These are phyloP conservation scores for Bombus ignitus DNA, from an alignment of 1,140 invertebrate genomes.

Conservation along the genomic window DNA sequence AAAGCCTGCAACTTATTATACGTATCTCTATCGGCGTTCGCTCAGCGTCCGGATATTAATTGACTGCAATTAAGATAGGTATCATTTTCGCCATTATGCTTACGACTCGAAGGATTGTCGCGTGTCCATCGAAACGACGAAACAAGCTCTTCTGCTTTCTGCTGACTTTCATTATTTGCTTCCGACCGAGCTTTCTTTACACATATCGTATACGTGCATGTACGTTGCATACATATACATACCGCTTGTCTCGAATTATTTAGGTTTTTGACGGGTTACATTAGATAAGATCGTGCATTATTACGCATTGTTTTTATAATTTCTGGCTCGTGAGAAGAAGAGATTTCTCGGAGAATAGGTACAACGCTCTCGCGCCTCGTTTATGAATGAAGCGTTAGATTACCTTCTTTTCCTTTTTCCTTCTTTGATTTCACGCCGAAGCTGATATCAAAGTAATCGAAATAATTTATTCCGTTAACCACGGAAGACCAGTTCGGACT, in stretches of 20 bases:
- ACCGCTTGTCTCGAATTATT: not conserved
- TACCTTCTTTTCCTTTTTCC: not conserved
- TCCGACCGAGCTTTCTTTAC: not conserved
- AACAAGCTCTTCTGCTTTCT: not conserved
- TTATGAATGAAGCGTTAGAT: conserved; percentile 3
- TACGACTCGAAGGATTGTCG: not conserved
- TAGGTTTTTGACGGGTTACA: not conserved
- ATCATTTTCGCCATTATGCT: not conserved
- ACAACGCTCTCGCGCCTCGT: not conserved
- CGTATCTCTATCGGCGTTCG: not conserved
- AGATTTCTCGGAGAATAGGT: not conserved
- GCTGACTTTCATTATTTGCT: conserved; percentile 7
- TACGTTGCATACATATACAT: not conserved
- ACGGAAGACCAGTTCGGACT: too few species aligned
- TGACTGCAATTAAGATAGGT: not conserved
- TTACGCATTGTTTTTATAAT: conserved; percentile 22
- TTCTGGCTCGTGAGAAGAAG: conserved; percentile 30
- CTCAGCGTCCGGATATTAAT: not conserved
- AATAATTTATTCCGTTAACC: too few species aligned
- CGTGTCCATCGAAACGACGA: not conserved
- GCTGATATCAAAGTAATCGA: not conserved
- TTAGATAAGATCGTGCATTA: conserved; percentile 9
- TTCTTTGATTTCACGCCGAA: not conserved
- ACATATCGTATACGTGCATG: not conserved
- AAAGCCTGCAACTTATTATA: not conserved